Base-by-base conservation (phyloP, 2,888 invertebrate genomes). In the Plagiodera versicolora region DNA sequence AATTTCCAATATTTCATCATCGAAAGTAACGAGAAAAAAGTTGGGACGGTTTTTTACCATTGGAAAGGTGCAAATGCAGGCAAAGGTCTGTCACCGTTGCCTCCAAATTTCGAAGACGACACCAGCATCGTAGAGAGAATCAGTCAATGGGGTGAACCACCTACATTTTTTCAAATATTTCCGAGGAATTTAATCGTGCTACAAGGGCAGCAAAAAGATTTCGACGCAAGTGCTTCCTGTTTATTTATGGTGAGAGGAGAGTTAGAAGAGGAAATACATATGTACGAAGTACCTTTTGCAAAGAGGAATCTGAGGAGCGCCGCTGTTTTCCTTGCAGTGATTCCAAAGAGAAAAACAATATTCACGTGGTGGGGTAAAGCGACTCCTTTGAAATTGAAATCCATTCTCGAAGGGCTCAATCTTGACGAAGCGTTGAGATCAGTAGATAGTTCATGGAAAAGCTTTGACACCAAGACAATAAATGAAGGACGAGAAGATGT, bases 61-160 rank as follows among this genome's bases (percentile, higher is more conserved):
- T 74, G 73, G 74, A 72, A 64, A 58, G 73, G 74, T 8, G 61
- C 63, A 24, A 62, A 67, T 18, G 72, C 74, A 16, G 0, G 19
- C 6, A 73, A 72, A 67, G 70, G 72, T 39, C 60, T 51, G 54
- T 70, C 72, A 2, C 74, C 74, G 30, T 56, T 74, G 16, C 74
- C 74, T 1, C 58, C 67, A 35, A 62, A 64, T 20, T 60, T 71
- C 30, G 68, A 71, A 39, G 63, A 72, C 32, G 59, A 69, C 28
- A 64, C 57, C 55, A 63, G 70, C n/a, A 53, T 64, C 9, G 71
- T 74, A 6, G 68, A 72, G 48, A 55, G 73, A 47, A 64, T 73
- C 9, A 63, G 61, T 5, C 74, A 74, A 35, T 74, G 73, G 72
- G 69, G 71, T 55, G 74, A 74, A 61, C 70, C 72, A 24, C 64